Evolutionary conservation across 2,888 invertebrate genomes (phyloP), one percentile per base, ranked within the genome.

Genomic region (Conomelus anceps): DNA sequence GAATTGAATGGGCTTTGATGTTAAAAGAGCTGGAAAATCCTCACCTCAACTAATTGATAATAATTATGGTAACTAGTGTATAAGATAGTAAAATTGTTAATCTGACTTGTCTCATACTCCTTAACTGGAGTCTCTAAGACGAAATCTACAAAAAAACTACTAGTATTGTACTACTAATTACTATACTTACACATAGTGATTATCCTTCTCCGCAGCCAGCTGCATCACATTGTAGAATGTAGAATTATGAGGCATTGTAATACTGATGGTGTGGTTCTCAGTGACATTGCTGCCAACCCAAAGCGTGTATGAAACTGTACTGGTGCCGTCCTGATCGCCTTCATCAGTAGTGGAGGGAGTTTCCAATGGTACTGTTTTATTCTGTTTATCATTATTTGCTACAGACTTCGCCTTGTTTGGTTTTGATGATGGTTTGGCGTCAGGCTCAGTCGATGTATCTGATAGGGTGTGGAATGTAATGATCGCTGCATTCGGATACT

Each of bases 251-350:
- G 97, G 96, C 22, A 97, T 97, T 0, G 95, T 95, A 92, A 98
- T 94, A 86, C 95, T 96, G 89, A 97, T 94, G 20, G 97, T 97
- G 93, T 96, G 96, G 92, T 96, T 96, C 92, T 97, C 97, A 86
- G 97, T 96, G 89, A 97, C 96, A 93, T 97, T 97, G 91, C 96
- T 96, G 90, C 97, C 98, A 29, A 98, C 96, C 98, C 98, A 98
- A 29, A 98, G 94, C 0, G 97, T 97, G 93, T 98, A 98, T 0
- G 96, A 96, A 92, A 97, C 96, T 23, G 96, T 96, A 0, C 97
- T 96, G 93, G 97, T 84, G 92, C 91, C 93, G 90, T 89, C 92
- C 90, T 22, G 91, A 91, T 86, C 89, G 0, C 85, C 90, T 34
- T 63, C 87, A 1, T 34, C 89, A 9, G 87, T 86, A 17, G 22